Evolutionary conservation across 2,113 vertebrate genomes (phyloP).

Genomic region (Micronycteris hirsuta): DNA sequence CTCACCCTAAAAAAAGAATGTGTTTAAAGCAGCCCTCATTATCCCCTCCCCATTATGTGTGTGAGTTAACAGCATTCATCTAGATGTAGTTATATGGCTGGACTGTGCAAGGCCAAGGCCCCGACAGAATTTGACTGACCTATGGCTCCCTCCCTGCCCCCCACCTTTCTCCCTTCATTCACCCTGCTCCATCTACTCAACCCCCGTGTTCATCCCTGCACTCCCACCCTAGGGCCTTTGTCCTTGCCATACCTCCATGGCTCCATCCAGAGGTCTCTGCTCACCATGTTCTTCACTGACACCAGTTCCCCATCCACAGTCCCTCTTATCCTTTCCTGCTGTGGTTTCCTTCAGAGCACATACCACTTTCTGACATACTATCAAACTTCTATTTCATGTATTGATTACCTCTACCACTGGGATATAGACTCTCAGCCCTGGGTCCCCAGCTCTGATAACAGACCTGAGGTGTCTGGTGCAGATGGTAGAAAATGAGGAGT

Average conservation of each 20-base stretch:
- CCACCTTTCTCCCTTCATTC: neutral
- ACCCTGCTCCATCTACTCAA: fast-evolving
- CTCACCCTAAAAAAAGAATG: no score
- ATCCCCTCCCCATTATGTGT: fast-evolving
- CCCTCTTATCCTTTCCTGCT: neutral
- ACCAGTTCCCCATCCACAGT: neutral
- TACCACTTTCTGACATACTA: neutral
- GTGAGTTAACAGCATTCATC: neutral
- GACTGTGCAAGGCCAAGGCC: neutral
- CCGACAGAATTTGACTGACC: neutral
- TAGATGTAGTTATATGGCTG: neutral
- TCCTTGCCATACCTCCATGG: no score
- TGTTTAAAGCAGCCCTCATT: neutral
- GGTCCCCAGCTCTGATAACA: neutral
- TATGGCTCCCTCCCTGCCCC: fast-evolving
- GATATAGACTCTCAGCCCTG: no score
- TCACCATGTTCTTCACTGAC: fast-evolving
- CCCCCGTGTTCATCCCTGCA: no score
- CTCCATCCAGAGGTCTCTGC: neutral
- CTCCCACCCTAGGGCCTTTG: neutral
- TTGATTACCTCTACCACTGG: neutral
- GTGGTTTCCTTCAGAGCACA: no score
- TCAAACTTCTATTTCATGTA: neutral
- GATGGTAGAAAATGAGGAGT: neutral
- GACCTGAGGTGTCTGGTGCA: fast-evolving